Percentiles rank a stretch among this genome's conserved stretches.
These are phyloP conservation scores for Baccha elongata DNA, from an alignment of 2,888 invertebrate genomes.

Conservation along the genomic window DNA sequence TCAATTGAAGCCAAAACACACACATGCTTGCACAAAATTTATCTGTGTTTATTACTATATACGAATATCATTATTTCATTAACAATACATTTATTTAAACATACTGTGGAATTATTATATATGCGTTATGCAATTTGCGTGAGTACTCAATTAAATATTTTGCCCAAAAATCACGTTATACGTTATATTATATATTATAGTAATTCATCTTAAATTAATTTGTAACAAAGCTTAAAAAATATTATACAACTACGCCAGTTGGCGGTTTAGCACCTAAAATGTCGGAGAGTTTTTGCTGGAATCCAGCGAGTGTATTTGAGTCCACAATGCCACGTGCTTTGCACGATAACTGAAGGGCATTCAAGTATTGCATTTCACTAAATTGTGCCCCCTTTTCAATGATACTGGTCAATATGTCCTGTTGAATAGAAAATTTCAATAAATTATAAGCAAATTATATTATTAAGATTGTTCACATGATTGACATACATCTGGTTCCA, in stretches of 20 bases:
- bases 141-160: slow-evolving; percentile 32
- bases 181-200: too few species aligned
- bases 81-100: slow-evolving; percentile 42
- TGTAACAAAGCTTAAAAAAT: slow-evolving; percentile 59
- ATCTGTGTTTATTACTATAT: slow-evolving; percentile 19
- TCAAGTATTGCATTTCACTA: slow-evolving; percentile 93
- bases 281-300: slow-evolving; percentile 91
- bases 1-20: slow-evolving; percentile 50
- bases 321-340: slow-evolving; percentile 84
- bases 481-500: slow-evolving; percentile 88
- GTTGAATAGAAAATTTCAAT: slow-evolving; percentile 77
- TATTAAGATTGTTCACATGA: neutral
- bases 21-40: slow-evolving; percentile 7
- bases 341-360: slow-evolving; percentile 91
- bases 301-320: slow-evolving; percentile 85
- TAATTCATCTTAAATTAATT: slow-evolving; percentile 40
- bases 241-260: slow-evolving; percentile 90
- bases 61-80: slow-evolving; percentile 53
- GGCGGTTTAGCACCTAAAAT: slow-evolving; percentile 88
- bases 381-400: slow-evolving; percentile 94
- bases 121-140: slow-evolving; percentile 53
- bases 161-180: too few species aligned
- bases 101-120: slow-evolving; percentile 39
- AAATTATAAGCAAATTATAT: neutral
- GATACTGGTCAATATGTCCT: slow-evolving; percentile 93